Conservation (phyloP, 2,113 vertebrate species). For the Vimba vimba region DNA sequence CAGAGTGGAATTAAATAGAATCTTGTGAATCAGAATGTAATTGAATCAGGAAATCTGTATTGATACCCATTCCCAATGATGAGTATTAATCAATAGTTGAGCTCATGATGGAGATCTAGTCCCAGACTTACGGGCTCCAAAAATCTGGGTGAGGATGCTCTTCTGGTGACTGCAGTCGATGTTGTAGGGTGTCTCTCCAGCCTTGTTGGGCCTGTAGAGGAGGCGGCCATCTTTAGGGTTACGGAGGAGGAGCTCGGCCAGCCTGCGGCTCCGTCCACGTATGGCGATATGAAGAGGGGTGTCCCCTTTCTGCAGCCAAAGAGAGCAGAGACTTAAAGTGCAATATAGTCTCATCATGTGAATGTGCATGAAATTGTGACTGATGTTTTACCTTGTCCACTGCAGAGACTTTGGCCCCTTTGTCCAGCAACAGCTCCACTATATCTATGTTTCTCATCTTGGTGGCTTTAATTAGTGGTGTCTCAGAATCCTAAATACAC, state of each 20-base stretch:
- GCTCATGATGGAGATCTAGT: not conserved
- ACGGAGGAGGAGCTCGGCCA: slow-evolving; percentile 86
- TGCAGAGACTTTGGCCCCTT: slow-evolving; percentile 95
- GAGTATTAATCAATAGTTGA: not conserved
- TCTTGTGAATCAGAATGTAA: not conserved
- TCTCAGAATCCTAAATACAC: slow-evolving; percentile 86
- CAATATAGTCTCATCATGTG: too few relatives aligned
- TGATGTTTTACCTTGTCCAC: slow-evolving; percentile 85
- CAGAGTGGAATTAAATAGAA: not conserved
- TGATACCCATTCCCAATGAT: not conserved
- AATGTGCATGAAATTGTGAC: not conserved
- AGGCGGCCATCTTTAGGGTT: slow-evolving; percentile 90
- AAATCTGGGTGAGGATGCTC: slow-evolving; percentile 91
- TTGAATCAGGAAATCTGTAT: not conserved
- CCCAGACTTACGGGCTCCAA: slow-evolving; percentile 83
- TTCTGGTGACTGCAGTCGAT: slow-evolving; percentile 92
- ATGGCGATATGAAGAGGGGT: slow-evolving; percentile 90
- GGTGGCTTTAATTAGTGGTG: slow-evolving; percentile 95
- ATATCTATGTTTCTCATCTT: slow-evolving; percentile 98
- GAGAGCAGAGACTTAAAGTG: not conserved
- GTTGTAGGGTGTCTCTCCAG: slow-evolving; percentile 90
- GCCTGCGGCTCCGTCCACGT: slow-evolving; percentile 85
- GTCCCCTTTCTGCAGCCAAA: slow-evolving; percentile 82
- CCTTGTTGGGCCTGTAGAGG: slow-evolving; percentile 89
- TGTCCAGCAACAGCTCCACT: slow-evolving; percentile 95